Evolutionary conservation across 2,797 vertebrate genomes (phyloP).

Genomic region (Rachycentron canadum): DNA sequence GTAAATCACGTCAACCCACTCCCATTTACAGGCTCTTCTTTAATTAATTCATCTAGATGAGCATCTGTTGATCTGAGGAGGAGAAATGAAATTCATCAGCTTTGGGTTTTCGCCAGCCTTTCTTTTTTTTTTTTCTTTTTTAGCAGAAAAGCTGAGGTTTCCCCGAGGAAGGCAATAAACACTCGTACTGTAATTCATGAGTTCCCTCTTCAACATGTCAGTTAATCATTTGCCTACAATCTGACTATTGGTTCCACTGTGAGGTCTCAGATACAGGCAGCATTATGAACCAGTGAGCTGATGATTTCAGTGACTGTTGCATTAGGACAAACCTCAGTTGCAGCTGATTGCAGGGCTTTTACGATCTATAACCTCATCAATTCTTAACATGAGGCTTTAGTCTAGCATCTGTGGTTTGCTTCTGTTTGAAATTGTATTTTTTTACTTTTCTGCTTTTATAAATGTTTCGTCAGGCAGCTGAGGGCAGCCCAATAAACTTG

Average conservation of each 20-base stretch:
- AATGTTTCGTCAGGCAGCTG: background rate
- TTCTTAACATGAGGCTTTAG: background rate
- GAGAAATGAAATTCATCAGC: slow-evolving; percentile 45
- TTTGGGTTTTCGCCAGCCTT: slow-evolving; percentile 35
- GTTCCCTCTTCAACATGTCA: slow-evolving; percentile 11
- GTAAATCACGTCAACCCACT: slow-evolving; percentile 70
- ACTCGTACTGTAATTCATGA: slow-evolving; percentile 38
- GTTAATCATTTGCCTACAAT: slow-evolving; percentile 10
- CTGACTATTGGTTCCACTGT: background rate
- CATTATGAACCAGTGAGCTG: background rate
- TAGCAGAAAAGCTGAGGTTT: slow-evolving; percentile 32
- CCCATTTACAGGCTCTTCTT: slow-evolving; percentile 58
- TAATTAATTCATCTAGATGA: slow-evolving; percentile 72
- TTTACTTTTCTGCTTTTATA: background rate
- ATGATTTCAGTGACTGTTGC: background rate
- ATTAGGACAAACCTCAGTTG: no score
- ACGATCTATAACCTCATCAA: background rate
- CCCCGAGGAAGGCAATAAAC: slow-evolving; percentile 44
- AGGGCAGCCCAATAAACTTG: slow-evolving; percentile 44
- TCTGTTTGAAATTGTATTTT: background rate
- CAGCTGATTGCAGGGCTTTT: background rate
- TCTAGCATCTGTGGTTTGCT: background rate
- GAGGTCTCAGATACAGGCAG: background rate
- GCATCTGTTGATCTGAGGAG: slow-evolving; percentile 60
- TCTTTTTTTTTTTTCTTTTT: slow-evolving; percentile 23